These are phyloP conservation scores for Nymphalis io DNA, from an alignment of 1,140 invertebrate species.

Conservation along the genomic window DNA sequence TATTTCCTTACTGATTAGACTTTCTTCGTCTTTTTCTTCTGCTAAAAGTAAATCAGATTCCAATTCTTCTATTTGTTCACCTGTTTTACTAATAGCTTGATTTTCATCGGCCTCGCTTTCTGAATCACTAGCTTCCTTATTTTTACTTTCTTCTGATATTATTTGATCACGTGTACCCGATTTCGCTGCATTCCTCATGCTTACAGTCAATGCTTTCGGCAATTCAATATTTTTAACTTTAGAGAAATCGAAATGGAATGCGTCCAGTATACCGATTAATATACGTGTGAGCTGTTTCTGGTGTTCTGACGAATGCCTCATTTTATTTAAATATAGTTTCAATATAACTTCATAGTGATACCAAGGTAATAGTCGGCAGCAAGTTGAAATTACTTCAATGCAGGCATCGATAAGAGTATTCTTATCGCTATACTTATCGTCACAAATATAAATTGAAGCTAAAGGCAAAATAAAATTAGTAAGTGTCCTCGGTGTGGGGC, in stretches of 20 bases:
- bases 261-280: constrained; percentile 91
- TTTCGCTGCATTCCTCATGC: constrained; percentile 37
- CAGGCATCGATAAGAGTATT: constrained; percentile 92
- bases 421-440: constrained; percentile 87
- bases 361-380: constrained; percentile 92
- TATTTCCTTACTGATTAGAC: constrained; percentile 56
- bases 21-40: constrained; percentile 61
- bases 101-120: constrained; percentile 49
- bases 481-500: constrained; percentile 85
- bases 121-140: constrained; percentile 40
- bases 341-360: constrained; percentile 91
- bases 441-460: constrained; percentile 89
- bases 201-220: constrained; percentile 60
- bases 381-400: constrained; percentile 87
- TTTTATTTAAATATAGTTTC: constrained; percentile 88
- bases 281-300: constrained; percentile 92
- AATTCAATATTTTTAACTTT: constrained; percentile 80
- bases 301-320: constrained; percentile 85
- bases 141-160: constrained; percentile 13
- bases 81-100: constrained; percentile 51
- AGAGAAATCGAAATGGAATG: constrained; percentile 95
- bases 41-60: constrained; percentile 56
- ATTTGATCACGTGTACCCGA: constrained; percentile 8
- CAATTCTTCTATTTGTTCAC: constrained; percentile 50
- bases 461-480: constrained; percentile 93